Conservation (phyloP, 2,113 vertebrate species). For the Menidia beryllina region DNA sequence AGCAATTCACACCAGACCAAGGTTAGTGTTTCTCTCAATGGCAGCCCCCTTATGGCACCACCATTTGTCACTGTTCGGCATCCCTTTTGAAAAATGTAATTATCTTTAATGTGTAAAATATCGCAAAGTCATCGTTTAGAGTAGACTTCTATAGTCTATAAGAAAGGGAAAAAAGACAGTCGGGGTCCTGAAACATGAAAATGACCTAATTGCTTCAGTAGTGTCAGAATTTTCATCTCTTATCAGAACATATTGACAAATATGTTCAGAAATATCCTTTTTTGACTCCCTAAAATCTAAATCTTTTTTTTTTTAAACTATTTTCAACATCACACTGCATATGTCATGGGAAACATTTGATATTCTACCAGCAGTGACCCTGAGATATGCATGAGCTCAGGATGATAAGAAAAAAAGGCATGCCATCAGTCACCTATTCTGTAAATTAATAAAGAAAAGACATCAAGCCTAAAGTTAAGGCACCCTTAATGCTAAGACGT, state of each 20-base stretch:
- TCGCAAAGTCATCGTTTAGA: no score
- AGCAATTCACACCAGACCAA: conserved; percentile 20
- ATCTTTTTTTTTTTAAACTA: no score
- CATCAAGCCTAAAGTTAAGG: conserved; percentile 9
- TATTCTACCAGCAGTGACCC: conserved; percentile 53
- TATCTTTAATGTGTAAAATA: no score
- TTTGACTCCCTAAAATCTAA: no score
- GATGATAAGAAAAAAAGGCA: neutral
- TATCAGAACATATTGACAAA: no score
- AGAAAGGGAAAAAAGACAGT: no score
- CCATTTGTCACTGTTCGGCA: neutral
- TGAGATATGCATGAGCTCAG: conserved; percentile 56
- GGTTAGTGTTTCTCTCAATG: conserved; percentile 11
- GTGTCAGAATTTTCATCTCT: no score
- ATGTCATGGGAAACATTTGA: neutral
- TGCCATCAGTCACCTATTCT: conserved; percentile 5
- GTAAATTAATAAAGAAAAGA: neutral
- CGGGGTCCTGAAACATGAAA: no score
- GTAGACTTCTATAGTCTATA: no score
- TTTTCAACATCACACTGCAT: neutral
- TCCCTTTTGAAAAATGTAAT: no score
- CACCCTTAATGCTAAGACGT: conserved; percentile 23
- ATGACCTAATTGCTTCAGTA: no score
- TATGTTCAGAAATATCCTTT: no score
- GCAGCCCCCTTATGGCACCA: conserved; percentile 3